A percentile compares a stretch with the other conserved stretches of the same genome.
Evolutionary conservation across 2,888 invertebrate genomes (phyloP).

Genomic region (Drosophila acutilabella): DNA sequence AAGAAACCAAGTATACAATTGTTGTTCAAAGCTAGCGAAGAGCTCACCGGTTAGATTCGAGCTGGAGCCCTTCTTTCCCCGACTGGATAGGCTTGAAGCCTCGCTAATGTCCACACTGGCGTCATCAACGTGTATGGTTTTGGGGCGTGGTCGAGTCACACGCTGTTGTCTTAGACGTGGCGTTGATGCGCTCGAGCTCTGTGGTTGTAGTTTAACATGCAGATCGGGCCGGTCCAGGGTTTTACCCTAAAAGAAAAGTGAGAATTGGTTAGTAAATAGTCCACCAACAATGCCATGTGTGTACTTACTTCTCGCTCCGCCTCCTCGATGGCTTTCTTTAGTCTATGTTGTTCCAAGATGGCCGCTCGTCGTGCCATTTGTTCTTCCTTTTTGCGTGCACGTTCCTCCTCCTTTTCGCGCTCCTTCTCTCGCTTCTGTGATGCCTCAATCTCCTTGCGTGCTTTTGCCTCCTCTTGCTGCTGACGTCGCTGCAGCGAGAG

Average conservation of each 20-base stretch:
- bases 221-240: conserved; percentile 90
- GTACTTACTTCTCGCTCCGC: conserved; percentile 91
- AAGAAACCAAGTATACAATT: background rate
- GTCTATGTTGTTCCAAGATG: conserved; percentile 96
- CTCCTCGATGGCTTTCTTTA: conserved; percentile 96
- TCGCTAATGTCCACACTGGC: conserved; percentile 92
- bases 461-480: conserved; percentile 94
- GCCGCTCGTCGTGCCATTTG: conserved; percentile 94
- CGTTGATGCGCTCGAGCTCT: conserved; percentile 83
- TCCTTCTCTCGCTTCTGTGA: conserved; percentile 91
- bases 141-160: conserved; percentile 91
- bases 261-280: background rate
- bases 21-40: background rate
- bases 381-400: conserved; percentile 91
- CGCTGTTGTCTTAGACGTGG: conserved; percentile 89
- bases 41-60: conserved; percentile 92
- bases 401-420: conserved; percentile 90
- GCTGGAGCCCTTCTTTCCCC: conserved; percentile 92
- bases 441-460: conserved; percentile 92
- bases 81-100: conserved; percentile 89
- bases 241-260: conserved; percentile 88
- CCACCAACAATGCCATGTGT: no score
- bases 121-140: conserved; percentile 95
- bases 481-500: conserved; percentile 95
- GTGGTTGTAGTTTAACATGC: conserved; percentile 87